These are phyloP conservation scores for Microplitis manilae DNA, from an alignment of 2,888 invertebrate genomes.

Conservation along the genomic window DNA sequence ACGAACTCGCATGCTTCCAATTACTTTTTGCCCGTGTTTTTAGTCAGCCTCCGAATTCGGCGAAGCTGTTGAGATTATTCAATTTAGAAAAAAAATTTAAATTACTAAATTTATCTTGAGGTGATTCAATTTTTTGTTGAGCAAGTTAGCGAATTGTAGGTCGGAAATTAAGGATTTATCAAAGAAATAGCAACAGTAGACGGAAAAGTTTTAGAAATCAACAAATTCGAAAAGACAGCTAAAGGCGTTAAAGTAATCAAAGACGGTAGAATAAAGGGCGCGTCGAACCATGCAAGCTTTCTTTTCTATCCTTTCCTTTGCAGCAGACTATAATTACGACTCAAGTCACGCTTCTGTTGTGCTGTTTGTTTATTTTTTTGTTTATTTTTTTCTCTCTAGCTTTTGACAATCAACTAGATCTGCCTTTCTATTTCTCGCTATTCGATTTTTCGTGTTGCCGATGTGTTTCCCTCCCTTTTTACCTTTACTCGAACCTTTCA, in stretches of 20 bases:
- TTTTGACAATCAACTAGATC: neutral
- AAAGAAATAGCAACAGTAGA: neutral
- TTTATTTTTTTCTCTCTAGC: neutral
- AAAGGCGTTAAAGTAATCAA: slow-evolving; percentile 1
- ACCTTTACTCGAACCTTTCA: neutral
- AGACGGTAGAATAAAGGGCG: neutral
- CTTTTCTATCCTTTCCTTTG: neutral
- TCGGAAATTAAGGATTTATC: neutral
- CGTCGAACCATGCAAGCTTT: neutral
- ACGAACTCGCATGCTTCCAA: neutral
- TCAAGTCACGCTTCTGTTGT: neutral
- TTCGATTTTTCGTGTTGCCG: neutral
- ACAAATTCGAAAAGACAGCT: neutral
- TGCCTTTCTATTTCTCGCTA: neutral
- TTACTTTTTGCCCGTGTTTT: neutral
- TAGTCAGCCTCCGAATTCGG: neutral
- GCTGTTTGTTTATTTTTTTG: neutral
- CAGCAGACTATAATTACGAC: neutral
- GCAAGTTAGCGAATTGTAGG: no score
- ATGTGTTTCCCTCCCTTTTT: neutral
- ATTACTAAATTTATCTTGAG: neutral
- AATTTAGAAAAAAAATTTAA: neutral
- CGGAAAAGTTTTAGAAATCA: neutral
- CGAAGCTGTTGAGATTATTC: neutral
- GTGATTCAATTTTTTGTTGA: neutral